Percentiles rank a stretch among this genome's conserved stretches.
Evolutionary conservation across 2,888 invertebrate genomes (phyloP).

Genomic region (Cephus nigrinus): DNA sequence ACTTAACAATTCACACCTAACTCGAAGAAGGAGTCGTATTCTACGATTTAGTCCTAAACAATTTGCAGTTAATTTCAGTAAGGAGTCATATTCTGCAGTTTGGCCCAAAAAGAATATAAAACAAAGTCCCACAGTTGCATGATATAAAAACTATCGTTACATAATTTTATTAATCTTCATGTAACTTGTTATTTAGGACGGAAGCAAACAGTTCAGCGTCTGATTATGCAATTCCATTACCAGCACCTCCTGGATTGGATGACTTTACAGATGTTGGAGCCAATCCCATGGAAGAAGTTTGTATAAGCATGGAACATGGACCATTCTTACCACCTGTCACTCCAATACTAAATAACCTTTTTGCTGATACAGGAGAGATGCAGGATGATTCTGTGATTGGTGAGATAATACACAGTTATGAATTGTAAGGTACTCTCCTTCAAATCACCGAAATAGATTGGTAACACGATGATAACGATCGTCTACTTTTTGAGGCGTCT

Average conservation of each 20-base stretch:
- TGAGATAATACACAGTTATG: conserved; percentile 24
- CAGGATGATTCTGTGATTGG: conserved; percentile 61
- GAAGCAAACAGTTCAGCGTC: conserved; percentile 58
- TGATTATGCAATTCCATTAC: conserved; percentile 59
- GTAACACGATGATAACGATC: too few relatives aligned
- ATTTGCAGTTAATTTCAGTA: too few relatives aligned
- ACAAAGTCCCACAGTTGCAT: too few relatives aligned
- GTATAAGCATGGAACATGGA: conserved; percentile 54
- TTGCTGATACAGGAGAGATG: conserved; percentile 57
- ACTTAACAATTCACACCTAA: too few relatives aligned
- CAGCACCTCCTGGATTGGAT: conserved; percentile 54
- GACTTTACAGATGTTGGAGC: conserved; percentile 54
- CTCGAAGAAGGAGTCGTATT: too few relatives aligned
- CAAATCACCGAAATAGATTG: too few relatives aligned
- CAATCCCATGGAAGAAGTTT: conserved; percentile 48
- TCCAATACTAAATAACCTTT: conserved; percentile 57
- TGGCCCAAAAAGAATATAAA: too few relatives aligned
- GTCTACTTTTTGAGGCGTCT: too few relatives aligned
- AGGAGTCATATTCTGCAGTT: too few relatives aligned
- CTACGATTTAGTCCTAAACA: too few relatives aligned
- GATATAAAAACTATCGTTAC: not conserved
- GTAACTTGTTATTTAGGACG: conserved; percentile 40
- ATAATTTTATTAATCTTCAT: too few relatives aligned
- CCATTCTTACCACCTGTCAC: conserved; percentile 59
- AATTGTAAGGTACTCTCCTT: not conserved